Evolutionary conservation across 2,797 vertebrate species (phyloP), one percentile per base, ranked within the genome.

Genomic region (Amphiprion clarkii): DNA sequence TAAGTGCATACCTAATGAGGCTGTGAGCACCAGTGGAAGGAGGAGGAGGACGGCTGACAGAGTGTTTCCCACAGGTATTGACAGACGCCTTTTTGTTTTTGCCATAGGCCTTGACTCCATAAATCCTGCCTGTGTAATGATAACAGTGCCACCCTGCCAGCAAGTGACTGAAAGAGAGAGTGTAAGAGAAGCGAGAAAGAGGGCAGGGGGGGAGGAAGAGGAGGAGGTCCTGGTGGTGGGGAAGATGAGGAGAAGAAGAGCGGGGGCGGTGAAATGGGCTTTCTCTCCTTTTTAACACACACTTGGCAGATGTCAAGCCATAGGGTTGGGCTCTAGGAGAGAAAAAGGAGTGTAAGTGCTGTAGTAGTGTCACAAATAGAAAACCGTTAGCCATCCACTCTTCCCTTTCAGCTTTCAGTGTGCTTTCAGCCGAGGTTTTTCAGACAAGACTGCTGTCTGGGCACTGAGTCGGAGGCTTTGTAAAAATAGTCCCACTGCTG

Each of bases 1-100:
- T 97, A 97, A 97, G 96, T 97, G 96, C 96, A 97, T 97, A 97
- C 95, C 96, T 98, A 98, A 98, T 98, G 97, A 98, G 96, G 82
- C 88, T 81, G 85, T 81, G 88, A 91, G 81, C 85, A 74, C 85
- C 82, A 83, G 79, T 54, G 76, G 74, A 74, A 76, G 71, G 71
- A 85, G 79, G 74, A 58, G 71, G 77, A 76, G 44, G 76, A 67
- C 40, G 79, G 70, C 80, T 88, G 87, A 93, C 86, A 48, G 88
- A 91, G 90, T 95, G 96, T 95, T 97, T 96, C 96, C 96, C 96
- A 96, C 96, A 97, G 97, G 97, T 97, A 98, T 98, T 98, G 97
- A 98, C 97, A 97, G 96, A 97, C 96, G 96, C 95, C 96, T 97
- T 97, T 97, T 97, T 93, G 92, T 93, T 97, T 97, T 97, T 96